These are phyloP conservation scores for Acholoe squamosa DNA, from an alignment of 2,888 invertebrate genomes.

Conservation along the genomic window DNA sequence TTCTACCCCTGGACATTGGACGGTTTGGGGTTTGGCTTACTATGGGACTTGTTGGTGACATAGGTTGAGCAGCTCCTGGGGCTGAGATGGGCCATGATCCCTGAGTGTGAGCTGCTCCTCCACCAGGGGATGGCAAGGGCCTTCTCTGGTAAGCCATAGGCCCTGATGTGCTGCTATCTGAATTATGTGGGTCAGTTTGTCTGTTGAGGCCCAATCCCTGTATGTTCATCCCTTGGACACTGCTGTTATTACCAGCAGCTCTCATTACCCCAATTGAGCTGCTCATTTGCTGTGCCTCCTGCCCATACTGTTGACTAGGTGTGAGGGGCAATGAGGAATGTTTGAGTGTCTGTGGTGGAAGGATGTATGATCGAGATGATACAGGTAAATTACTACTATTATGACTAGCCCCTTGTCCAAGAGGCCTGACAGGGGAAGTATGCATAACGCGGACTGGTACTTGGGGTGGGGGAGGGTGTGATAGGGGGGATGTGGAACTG, in stretches of 20 bases:
- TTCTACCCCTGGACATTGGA: background rate
- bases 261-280: conserved; percentile 24
- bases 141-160: background rate
- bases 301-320: background rate
- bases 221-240: background rate
- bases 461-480: background rate
- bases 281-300: background rate
- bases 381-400: no score
- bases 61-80: background rate
- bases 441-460: conserved; percentile 26
- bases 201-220: background rate
- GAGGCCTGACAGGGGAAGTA: background rate
- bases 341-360: background rate
- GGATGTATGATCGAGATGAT: background rate
- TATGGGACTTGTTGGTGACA: background rate
- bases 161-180: background rate
- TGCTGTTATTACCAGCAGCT: background rate
- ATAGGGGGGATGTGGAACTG: background rate
- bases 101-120: background rate
- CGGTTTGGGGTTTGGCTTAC: background rate
- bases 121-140: conserved; percentile 36
- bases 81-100: background rate
- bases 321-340: background rate
- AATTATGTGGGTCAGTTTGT: background rate
- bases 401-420: background rate